Evolutionary conservation across 1,140 invertebrate genomes (phyloP).

Genomic region (Achroia grisella): DNA sequence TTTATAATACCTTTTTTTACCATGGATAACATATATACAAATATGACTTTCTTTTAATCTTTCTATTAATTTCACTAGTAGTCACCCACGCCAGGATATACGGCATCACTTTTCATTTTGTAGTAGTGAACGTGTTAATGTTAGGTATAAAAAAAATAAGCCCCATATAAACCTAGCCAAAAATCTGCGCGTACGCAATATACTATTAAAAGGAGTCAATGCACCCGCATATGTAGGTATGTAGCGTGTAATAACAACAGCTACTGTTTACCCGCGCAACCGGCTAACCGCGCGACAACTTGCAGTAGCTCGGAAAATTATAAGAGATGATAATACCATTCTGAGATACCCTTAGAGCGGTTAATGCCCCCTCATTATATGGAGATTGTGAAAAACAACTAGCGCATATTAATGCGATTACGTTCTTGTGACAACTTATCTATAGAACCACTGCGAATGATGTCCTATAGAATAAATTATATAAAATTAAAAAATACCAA

Average conservation of each 20-base stretch:
- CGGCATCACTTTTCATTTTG: neutral
- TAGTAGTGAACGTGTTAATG: neutral
- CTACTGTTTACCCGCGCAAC: constrained; percentile 14
- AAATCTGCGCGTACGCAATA: constrained; percentile 10
- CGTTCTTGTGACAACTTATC: no score
- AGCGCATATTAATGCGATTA: no score
- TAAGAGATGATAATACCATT: constrained; percentile 18
- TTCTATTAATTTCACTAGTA: no score
- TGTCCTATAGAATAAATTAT: no score
- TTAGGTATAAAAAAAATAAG: neutral
- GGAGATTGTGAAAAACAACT: no score
- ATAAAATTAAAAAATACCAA: no score
- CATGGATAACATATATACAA: no score
- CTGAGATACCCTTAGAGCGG: constrained; percentile 7
- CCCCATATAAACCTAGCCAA: constrained; percentile 27
- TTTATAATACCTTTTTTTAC: no score
- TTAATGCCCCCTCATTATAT: constrained; percentile 4
- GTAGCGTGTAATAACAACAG: constrained; percentile 17
- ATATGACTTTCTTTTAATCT: no score
- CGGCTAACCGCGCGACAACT: constrained; percentile 10
- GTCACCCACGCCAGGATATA: no score
- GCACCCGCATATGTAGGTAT: constrained; percentile 13
- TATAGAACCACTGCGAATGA: no score
- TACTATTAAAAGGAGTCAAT: constrained; percentile 20
- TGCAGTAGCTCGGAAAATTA: constrained; percentile 1